Percentiles rank a stretch among this genome's conserved stretches.
Conservation (phyloP, 2,113 vertebrate genomes). For the Cebidichthys violaceus region DNA sequence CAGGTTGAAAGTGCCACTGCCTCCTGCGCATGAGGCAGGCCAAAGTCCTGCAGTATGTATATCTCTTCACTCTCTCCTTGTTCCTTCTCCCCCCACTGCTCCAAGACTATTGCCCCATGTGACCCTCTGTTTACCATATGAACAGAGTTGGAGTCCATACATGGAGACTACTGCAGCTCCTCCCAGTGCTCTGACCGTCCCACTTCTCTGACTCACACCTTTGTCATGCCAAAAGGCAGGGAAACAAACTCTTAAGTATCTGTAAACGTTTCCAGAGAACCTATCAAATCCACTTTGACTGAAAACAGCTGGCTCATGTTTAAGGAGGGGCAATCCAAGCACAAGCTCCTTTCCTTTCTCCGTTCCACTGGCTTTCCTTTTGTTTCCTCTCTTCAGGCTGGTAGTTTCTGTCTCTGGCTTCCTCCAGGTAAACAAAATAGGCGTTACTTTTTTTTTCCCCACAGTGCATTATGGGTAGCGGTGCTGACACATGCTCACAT, state of each 20-base stretch:
- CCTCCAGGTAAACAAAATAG: conserved; percentile 64
- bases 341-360: not conserved
- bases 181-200: conserved; percentile 51
- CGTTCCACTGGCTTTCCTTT: not conserved
- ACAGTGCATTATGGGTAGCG: conserved; percentile 75
- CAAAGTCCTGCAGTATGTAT: conserved; percentile 62
- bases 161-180: conserved; percentile 55
- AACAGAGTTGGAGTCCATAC: conserved; percentile 47
- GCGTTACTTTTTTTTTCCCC: conserved; percentile 62
- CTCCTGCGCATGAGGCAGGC: conserved; percentile 53
- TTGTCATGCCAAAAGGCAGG: conserved; percentile 19
- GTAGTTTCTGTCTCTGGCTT: conserved; percentile 32
- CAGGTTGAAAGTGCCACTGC: conserved; percentile 44
- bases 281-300: not conserved
- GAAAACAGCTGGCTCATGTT: not conserved
- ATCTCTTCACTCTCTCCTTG: conserved; percentile 40
- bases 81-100: conserved; percentile 37
- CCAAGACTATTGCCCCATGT: conserved; percentile 69
- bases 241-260: conserved; percentile 1
- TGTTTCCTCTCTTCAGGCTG: conserved; percentile 24
- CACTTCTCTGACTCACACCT: conserved; percentile 61
- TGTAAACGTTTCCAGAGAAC: not conserved
- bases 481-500: not conserved
- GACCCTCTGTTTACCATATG: conserved; percentile 74
- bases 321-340: not conserved